Conservation (phyloP, 2,888 invertebrate species). For the Osedax fenrisi region DNA sequence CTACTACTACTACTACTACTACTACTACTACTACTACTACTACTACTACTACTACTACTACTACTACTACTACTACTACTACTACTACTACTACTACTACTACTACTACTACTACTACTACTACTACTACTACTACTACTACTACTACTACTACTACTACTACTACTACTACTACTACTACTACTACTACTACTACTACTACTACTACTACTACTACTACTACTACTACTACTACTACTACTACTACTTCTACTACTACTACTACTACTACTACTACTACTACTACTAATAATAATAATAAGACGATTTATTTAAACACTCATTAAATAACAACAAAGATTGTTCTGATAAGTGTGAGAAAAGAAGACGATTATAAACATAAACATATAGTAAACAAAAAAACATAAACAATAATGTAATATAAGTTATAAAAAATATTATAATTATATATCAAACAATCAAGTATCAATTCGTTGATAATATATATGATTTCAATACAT, state of each 20-base stretch:
- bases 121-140: neutral
- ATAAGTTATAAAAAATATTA: no score
- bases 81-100: neutral
- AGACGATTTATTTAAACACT: no score
- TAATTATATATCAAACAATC: no score
- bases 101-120: neutral
- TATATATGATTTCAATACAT: no score
- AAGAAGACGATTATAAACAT: no score
- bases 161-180: neutral
- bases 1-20: neutral
- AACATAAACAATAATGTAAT: no score
- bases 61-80: neutral
- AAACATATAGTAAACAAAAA: no score
- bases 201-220: neutral
- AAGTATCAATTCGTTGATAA: no score
- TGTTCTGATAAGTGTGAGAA: no score
- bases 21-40: neutral
- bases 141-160: neutral
- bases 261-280: neutral
- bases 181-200: neutral
- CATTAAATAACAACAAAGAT: no score
- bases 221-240: neutral
- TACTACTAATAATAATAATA: neutral
- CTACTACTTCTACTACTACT: neutral
- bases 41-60: neutral